Evolutionary conservation across 2,113 vertebrate species (phyloP).

Genomic region (Pseudorasbora parva): DNA sequence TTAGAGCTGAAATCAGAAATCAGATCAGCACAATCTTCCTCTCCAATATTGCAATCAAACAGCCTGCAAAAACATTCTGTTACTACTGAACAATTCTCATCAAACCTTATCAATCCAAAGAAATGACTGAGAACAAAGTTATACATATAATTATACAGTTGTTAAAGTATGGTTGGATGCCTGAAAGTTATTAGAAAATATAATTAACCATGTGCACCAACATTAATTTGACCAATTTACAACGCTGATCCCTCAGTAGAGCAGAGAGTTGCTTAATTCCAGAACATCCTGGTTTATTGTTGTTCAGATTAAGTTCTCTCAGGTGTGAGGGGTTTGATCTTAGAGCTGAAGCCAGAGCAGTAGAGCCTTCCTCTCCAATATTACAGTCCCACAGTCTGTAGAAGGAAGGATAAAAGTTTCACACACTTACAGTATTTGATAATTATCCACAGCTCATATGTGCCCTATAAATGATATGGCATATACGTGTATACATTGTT

Average conservation of each 20-base stretch:
- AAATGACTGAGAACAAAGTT: not conserved
- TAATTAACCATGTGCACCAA: not conserved
- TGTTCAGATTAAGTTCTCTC: not conserved
- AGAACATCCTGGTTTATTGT: not conserved
- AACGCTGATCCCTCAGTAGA: not conserved
- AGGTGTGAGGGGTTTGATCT: not conserved
- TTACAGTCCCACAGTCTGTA: not conserved
- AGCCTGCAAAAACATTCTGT: not conserved
- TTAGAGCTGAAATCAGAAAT: not conserved
- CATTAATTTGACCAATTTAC: not conserved
- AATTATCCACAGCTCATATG: not conserved
- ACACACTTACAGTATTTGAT: not conserved
- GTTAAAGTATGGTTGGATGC: not conserved
- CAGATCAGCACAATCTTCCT: not conserved
- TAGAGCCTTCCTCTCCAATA: constrained; percentile 2
- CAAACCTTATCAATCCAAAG: not conserved
- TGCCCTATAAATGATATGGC: too few species aligned
- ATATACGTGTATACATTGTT: not conserved
- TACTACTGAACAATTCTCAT: not conserved
- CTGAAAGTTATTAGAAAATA: not conserved
- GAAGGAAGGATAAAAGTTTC: not conserved
- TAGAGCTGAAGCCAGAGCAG: constrained; percentile 1
- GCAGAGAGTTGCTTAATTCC: not conserved
- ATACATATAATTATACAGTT: not conserved
- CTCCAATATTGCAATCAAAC: not conserved